These are phyloP conservation scores for Eupithecia abbreviata DNA, from an alignment of 2,888 invertebrate genomes.

Conservation along the genomic window DNA sequence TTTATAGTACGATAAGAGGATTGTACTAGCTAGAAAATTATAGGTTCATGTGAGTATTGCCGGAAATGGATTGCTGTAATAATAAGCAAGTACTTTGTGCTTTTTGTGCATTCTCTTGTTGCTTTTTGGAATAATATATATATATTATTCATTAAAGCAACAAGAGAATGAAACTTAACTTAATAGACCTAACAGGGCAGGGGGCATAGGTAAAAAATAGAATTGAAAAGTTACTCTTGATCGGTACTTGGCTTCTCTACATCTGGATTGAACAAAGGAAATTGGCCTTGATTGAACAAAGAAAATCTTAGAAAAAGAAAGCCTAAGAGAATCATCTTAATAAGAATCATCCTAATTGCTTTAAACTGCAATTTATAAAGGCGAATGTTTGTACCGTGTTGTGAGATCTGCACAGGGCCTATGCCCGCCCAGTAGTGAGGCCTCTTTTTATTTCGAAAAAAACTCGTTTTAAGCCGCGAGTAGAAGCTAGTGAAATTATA, in stretches of 20 bases:
- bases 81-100: neutral
- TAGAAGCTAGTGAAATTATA: too few species aligned
- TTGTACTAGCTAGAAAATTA: conserved; percentile 10
- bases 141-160: too few species aligned
- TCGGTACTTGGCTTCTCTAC: neutral
- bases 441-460: too few species aligned
- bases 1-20: conserved; percentile 10
- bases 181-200: neutral
- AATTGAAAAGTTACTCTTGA: neutral
- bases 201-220: neutral
- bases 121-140: too few species aligned
- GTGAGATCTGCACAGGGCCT: too few species aligned
- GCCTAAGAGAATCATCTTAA: too few species aligned
- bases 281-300: neutral
- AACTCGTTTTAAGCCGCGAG: too few species aligned
- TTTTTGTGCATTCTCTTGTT: too few species aligned
- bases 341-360: too few species aligned
- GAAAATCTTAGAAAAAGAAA: neutral
- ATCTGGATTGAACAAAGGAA: neutral
- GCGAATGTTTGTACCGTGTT: too few species aligned
- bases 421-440: too few species aligned
- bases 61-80: neutral
- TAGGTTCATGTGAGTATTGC: conserved; percentile 1
- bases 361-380: too few species aligned
- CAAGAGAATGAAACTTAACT: neutral